Evolutionary conservation across 2,888 invertebrate species (phyloP), one percentile per base, ranked within the genome.

Genomic region (Idaea straminata): DNA sequence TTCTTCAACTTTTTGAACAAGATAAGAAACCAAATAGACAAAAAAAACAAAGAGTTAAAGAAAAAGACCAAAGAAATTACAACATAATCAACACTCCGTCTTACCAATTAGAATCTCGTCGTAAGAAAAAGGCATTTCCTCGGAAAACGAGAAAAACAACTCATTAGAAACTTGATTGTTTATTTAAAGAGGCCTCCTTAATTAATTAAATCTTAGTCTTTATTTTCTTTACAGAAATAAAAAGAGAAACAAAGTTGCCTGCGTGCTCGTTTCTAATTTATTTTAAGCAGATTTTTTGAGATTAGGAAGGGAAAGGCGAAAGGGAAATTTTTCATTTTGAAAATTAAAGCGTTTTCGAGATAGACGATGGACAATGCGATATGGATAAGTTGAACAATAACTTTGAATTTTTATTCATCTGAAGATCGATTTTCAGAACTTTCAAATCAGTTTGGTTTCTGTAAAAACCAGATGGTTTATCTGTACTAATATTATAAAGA

Each of bases 161-260:
- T 81, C 80, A 82, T 83, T 85, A 83, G 78, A 79, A 76, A 82
- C 79, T 81, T 76, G 76, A 83, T 82, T 81, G 79, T 78, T 69
- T 76, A 76, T 82, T 79, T 82, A 74, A 79, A 78, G 77, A 76
- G 77, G 73, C 72, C 74, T 74, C 70, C 74, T 76, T 82, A 85
- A 86, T 85, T 84, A 85, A 85, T 84, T 84, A 81, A 82, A 83
- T 77, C 80, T 78, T 77, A 78, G 77, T 77, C 81, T 79, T 81
- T 77, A 76, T 81, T 80, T 77, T 77, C 47, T 78, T 69, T 64
- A 69, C 68, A 74, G 75, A 83, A 82, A 82, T 81, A 79, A 83
- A 83, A 83, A 77, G 72, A 65, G 72, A 65, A 72, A 74, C 77
- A 81, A 84, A 83, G 80, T 83, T 82, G 72, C 70, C 67, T 69